These are phyloP conservation scores for Sebastes aleutianus DNA, from an alignment of 2,797 vertebrate species.

Conservation along the genomic window DNA sequence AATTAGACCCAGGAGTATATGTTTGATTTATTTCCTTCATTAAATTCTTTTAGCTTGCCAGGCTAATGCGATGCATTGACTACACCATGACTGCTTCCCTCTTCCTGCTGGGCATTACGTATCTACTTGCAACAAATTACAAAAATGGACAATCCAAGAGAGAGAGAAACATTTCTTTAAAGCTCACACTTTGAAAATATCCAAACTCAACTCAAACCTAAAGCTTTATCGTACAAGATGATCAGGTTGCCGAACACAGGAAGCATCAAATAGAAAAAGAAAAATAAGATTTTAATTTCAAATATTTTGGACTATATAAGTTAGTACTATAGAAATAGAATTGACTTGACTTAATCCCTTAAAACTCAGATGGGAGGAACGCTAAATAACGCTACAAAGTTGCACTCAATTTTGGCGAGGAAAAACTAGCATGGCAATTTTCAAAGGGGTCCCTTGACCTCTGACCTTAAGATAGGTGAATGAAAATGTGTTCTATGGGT, in stretches of 20 bases:
- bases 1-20: neutral
- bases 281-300: neutral
- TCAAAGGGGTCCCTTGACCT: no score
- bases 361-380: rapidly evolving
- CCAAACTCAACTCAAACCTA: neutral
- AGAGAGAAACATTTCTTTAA: neutral
- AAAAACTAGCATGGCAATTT: no score
- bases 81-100: no score
- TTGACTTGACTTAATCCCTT: neutral
- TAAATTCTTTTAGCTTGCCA: neutral
- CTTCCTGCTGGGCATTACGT: neutral
- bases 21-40: neutral
- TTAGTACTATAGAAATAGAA: neutral
- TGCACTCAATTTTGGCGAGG: no score
- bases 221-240: neutral
- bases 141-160: neutral
- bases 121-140: no score
- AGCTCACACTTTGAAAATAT: neutral
- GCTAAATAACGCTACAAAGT: no score
- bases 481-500: no score
- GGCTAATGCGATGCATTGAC: neutral
- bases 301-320: neutral
- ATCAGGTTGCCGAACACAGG: neutral
- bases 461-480: no score
- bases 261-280: neutral